These are phyloP conservation scores for Maniola jurtina DNA, from an alignment of 1,140 invertebrate species.

Conservation along the genomic window DNA sequence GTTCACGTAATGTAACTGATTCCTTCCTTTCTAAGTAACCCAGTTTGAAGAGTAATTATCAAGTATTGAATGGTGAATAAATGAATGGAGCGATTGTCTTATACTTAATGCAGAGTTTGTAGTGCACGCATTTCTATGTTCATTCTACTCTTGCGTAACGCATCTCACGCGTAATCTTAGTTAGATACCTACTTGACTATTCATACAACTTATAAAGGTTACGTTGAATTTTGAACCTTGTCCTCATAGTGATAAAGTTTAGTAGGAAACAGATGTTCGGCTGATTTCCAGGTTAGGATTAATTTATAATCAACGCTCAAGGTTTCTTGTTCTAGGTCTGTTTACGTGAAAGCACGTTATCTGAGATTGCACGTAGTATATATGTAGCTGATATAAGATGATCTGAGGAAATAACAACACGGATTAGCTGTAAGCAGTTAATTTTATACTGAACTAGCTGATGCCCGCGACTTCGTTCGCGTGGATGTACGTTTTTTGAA, in stretches of 20 bases:
- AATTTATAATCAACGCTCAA: constrained; percentile 12
- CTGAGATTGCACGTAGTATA: neutral
- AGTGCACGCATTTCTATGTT: constrained; percentile 23
- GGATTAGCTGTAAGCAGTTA: too few species aligned
- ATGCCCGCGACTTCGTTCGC: too few species aligned
- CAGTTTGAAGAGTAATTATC: constrained; percentile 29
- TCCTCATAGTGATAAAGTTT: neutral
- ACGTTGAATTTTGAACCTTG: constrained; percentile 9
- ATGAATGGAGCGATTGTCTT: constrained; percentile 30
- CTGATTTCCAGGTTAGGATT: neutral
- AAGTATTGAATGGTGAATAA: constrained; percentile 22
- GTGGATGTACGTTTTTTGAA: too few species aligned
- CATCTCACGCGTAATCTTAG: constrained; percentile 17
- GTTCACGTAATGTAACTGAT: constrained; percentile 11
- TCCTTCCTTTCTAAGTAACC: constrained; percentile 26
- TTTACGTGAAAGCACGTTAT: neutral
- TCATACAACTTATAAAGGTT: neutral
- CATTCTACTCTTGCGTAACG: constrained; percentile 18
- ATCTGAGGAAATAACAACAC: neutral
- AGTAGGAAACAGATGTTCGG: neutral
- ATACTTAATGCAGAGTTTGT: constrained; percentile 10
- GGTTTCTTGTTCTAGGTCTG: constrained; percentile 12
- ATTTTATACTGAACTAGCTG: too few species aligned
- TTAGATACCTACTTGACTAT: constrained; percentile 7
- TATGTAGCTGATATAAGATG: neutral